Evolutionary conservation across 2,113 vertebrate genomes (phyloP).

Genomic region (Lagopus leucura): DNA sequence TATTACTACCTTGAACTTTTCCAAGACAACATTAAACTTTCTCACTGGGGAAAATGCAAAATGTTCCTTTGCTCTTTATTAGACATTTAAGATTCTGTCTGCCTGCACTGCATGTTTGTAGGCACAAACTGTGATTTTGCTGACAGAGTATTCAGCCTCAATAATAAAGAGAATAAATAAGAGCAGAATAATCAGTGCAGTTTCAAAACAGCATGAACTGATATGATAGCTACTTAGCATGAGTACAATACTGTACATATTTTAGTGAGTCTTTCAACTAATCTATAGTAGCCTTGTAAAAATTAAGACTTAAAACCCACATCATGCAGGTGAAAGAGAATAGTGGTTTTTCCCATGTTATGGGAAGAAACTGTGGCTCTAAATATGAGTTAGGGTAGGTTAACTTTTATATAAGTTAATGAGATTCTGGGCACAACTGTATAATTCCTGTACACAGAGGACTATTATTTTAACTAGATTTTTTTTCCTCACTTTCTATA

Average conservation of each 20-base stretch:
- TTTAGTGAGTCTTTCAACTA: not conserved
- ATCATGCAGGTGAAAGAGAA: not conserved
- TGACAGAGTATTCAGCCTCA: not conserved
- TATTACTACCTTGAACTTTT: constrained; percentile 63
- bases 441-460: not conserved
- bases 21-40: constrained; percentile 5
- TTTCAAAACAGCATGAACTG: not conserved
- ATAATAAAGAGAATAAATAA: not conserved
- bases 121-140: not conserved
- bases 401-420: too few species aligned
- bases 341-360: not conserved
- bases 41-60: not conserved
- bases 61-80: not conserved
- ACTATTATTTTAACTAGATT: not conserved
- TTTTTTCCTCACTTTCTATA: not conserved
- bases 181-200: not conserved
- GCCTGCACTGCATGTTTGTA: not conserved
- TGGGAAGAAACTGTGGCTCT: not conserved
- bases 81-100: not conserved
- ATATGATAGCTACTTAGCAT: not conserved
- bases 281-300: not conserved
- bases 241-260: not conserved
- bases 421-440: not conserved
- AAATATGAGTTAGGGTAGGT: not conserved
- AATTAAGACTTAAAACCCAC: not conserved